Percentiles rank a stretch among this genome's conserved stretches.
Evolutionary conservation across 2,888 invertebrate genomes (phyloP).

Genomic region (Eupithecia dodoneata): DNA sequence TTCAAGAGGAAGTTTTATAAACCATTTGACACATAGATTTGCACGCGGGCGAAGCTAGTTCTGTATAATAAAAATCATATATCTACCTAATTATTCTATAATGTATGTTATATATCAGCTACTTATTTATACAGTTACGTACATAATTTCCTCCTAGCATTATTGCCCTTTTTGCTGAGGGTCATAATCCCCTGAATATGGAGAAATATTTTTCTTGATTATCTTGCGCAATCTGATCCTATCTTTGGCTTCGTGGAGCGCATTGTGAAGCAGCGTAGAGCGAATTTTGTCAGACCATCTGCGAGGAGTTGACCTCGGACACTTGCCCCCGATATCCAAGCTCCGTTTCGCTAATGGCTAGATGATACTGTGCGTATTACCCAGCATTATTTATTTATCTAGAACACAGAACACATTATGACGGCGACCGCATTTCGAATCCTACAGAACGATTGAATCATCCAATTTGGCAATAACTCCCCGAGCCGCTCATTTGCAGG

Average conservation of each 20-base stretch:
- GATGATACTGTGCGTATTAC: too few relatives aligned
- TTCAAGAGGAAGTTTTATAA: too few relatives aligned
- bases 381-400: background rate
- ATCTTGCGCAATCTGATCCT: background rate
- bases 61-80: too few relatives aligned
- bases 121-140: too few relatives aligned
- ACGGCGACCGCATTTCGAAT: background rate
- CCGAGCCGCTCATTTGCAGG: constrained; percentile 26
- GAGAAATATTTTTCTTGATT: background rate
- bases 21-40: too few relatives aligned
- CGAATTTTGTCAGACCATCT: background rate
- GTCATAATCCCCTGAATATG: background rate
- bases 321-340: background rate
- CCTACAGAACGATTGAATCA: constrained; percentile 6
- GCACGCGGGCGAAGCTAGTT: too few relatives aligned
- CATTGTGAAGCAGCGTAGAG: background rate
- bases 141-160: background rate
- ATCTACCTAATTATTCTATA: too few relatives aligned
- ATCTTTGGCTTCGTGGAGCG: background rate
- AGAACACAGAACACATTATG: background rate
- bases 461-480: constrained; percentile 29
- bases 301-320: background rate
- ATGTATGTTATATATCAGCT: too few relatives aligned
- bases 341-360: background rate
- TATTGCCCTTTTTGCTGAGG: background rate